Evolutionary conservation across 2,797 vertebrate species (phyloP).

Genomic region (Clarias platycephalus): DNA sequence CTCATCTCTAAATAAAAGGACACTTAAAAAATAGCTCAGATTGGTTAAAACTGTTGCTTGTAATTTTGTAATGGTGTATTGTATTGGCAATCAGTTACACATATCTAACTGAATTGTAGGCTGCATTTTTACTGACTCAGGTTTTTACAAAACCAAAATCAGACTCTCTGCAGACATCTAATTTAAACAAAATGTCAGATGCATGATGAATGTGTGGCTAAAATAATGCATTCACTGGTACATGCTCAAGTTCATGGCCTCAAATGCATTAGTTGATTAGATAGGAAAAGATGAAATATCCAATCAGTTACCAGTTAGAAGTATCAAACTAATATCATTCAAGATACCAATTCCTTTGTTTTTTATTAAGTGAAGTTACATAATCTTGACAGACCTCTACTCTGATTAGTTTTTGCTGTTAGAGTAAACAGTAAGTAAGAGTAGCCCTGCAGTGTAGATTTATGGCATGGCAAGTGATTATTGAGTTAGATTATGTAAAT

Average conservation of each 20-base stretch:
- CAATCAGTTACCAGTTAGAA: not conserved
- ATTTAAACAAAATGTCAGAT: not conserved
- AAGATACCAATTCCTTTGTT: not conserved
- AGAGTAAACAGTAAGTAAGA: not conserved
- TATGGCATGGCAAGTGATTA: not conserved
- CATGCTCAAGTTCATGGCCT: not conserved
- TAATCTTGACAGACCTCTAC: not conserved
- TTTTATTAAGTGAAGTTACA: not conserved
- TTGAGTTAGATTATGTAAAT: not conserved
- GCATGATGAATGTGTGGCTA: not conserved
- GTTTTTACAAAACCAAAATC: not conserved
- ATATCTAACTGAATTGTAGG: not conserved
- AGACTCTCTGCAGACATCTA: not conserved
- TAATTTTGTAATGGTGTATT: not conserved
- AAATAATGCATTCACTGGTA: not conserved
- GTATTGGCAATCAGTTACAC: not conserved
- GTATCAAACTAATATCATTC: not conserved
- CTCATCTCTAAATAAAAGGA: not conserved
- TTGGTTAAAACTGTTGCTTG: not conserved
- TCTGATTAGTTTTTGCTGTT: not conserved
- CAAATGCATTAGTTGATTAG: not conserved
- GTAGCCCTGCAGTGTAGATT: not conserved
- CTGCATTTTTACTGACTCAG: not conserved
- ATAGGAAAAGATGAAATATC: not conserved
- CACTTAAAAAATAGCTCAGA: not conserved